A percentile compares a stretch with the other conserved stretches of the same genome.
Conservation (phyloP, 2,113 vertebrate species). For the Hyperopisus bebe region DNA sequence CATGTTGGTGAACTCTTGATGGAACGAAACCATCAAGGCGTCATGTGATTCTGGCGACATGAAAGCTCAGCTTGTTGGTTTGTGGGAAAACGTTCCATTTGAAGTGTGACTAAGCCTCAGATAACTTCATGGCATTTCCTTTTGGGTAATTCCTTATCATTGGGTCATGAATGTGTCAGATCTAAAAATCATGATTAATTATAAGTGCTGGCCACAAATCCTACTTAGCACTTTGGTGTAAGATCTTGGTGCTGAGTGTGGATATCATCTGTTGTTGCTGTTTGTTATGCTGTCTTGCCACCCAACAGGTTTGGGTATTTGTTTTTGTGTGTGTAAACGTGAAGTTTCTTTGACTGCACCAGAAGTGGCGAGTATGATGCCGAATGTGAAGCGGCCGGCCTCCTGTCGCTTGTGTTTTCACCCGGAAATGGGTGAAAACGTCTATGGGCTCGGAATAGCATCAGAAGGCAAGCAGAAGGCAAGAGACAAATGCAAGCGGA, state of each 20-base stretch:
- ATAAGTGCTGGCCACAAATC: neutral
- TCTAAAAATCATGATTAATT: neutral
- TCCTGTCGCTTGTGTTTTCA: neutral
- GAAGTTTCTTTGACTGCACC: neutral
- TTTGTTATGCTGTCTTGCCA: neutral
- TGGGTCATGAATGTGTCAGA: neutral
- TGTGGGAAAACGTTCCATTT: neutral
- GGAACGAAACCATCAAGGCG: neutral
- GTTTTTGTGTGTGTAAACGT: neutral
- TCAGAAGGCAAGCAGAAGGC: neutral
- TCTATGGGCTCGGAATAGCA: neutral
- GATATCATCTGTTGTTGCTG: neutral
- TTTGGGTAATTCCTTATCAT: neutral
- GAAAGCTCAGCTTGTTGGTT: neutral
- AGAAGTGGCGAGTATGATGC: neutral
- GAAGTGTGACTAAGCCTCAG: neutral
- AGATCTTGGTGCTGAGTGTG: neutral
- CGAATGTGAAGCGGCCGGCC: neutral
- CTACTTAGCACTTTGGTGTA: neutral
- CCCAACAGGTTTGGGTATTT: neutral
- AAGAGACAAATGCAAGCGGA: neutral
- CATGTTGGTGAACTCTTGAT: neutral
- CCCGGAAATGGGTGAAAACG: neutral
- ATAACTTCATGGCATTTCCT: neutral
- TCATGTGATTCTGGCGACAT: neutral